A percentile compares a stretch with the other conserved stretches of the same genome.
Evolutionary conservation across 1,140 invertebrate species (phyloP).

Genomic region (Diplogasteroides magnus): DNA sequence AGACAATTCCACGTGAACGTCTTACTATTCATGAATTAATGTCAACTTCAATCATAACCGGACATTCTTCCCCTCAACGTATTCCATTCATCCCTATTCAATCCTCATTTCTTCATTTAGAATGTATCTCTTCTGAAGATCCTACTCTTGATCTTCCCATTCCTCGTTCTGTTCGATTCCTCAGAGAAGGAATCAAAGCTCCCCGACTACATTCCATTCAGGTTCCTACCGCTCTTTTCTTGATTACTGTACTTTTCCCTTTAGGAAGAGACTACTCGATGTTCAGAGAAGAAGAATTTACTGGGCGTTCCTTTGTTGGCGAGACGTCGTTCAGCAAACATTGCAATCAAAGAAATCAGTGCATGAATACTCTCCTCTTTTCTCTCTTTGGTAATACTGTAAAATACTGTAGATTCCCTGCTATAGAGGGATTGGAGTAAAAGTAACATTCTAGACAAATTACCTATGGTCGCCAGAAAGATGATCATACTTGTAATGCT

Average conservation of each 20-base stretch:
- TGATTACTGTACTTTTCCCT: constrained; percentile 13
- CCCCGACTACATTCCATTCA: constrained; percentile 47
- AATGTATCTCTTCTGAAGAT: too few species aligned
- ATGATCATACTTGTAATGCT: too few species aligned
- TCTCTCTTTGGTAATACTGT: too few species aligned
- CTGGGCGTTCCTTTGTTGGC: neutral
- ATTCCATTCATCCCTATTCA: too few species aligned
- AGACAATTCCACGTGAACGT: constrained; percentile 79
- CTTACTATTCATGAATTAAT: constrained; percentile 83
- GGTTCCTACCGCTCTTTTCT: neutral
- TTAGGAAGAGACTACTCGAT: constrained; percentile 91
- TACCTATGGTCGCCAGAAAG: too few species aligned
- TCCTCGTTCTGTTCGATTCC: constrained; percentile 25
- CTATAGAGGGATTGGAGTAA: too few species aligned
- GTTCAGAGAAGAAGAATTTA: neutral
- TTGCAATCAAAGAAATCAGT: neutral
- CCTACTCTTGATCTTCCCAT: constrained; percentile 5
- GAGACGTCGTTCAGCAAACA: neutral
- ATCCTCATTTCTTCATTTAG: too few species aligned
- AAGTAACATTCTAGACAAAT: too few species aligned
- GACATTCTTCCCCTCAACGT: constrained; percentile 60
- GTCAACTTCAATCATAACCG: constrained; percentile 77
- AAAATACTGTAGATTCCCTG: neutral
- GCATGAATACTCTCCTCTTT: neutral
- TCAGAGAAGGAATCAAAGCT: constrained; percentile 34